Conservation (phyloP, 2,797 vertebrate species). For the Argyrosomus regius region DNA sequence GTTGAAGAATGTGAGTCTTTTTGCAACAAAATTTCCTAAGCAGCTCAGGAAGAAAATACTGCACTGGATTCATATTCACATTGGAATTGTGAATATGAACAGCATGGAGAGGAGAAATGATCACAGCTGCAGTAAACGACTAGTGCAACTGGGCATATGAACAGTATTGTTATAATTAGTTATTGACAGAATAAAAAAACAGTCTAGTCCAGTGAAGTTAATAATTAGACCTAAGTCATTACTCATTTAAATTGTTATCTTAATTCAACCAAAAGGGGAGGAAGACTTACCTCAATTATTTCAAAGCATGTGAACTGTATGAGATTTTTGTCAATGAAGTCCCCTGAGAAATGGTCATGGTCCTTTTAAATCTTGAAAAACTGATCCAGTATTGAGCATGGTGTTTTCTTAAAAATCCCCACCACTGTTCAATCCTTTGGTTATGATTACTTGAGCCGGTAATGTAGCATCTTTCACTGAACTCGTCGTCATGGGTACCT, state of each 20-base stretch:
- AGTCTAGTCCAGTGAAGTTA: not conserved
- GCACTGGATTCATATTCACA: not conserved
- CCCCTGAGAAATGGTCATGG: conserved; percentile 7
- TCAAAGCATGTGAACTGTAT: conserved; percentile 9
- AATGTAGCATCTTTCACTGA: no score
- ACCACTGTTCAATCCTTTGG: no score
- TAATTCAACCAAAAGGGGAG: not conserved
- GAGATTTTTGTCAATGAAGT: conserved; percentile 2
- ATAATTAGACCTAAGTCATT: not conserved
- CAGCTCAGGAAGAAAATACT: no score
- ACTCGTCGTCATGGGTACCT: no score
- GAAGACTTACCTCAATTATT: conserved; percentile 1
- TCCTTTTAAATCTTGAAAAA: no score
- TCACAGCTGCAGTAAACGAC: not conserved
- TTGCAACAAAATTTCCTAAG: not conserved
- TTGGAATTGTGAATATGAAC: not conserved
- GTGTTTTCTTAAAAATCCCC: no score
- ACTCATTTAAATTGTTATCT: no score
- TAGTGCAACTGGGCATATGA: not conserved
- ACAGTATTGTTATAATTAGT: not conserved
- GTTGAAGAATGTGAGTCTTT: not conserved
- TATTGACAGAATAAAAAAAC: not conserved
- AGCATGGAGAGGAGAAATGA: not conserved
- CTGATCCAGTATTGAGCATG: no score
- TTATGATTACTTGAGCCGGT: no score